A percentile compares a stretch with the other conserved stretches of the same genome.
Evolutionary conservation across 2,888 invertebrate species (phyloP).

Genomic region (Phyto melanocephala): DNA sequence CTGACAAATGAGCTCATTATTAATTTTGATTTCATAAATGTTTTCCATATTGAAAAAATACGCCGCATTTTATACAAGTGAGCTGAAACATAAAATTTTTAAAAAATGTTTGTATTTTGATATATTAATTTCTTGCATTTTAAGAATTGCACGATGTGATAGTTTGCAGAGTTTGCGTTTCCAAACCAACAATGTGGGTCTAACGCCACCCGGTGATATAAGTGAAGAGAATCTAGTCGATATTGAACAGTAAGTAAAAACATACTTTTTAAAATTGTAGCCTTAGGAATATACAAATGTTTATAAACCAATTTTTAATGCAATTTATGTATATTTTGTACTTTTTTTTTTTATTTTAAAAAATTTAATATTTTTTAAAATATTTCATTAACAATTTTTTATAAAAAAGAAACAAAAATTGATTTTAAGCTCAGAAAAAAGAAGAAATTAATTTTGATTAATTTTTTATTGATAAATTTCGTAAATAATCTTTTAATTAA

Average conservation of each 20-base stretch:
- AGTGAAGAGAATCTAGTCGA: constrained; percentile 75
- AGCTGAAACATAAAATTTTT: constrained; percentile 41
- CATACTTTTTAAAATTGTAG: not conserved
- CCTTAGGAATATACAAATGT: no score
- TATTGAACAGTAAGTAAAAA: constrained; percentile 75
- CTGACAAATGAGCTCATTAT: constrained; percentile 76
- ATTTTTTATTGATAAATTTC: no score
- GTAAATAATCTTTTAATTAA: no score
- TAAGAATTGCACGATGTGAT: constrained; percentile 76
- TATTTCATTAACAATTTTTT: no score
- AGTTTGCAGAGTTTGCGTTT: constrained; percentile 76
- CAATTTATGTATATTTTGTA: no score
- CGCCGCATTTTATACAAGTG: constrained; percentile 76
- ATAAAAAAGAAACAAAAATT: no score
- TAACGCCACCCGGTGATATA: constrained; percentile 74
- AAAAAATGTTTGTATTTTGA: no score
- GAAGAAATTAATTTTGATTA: no score
- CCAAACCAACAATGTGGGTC: constrained; percentile 76
- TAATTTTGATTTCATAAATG: constrained; percentile 76
- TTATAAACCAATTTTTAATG: no score
- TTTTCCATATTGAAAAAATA: constrained; percentile 77
- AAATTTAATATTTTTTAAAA: no score
- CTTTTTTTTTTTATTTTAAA: no score
- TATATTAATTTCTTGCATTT: not conserved
- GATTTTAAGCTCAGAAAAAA: no score